Evolutionary conservation across 2,888 invertebrate genomes (phyloP).

Genomic region (Monopis laevigella): DNA sequence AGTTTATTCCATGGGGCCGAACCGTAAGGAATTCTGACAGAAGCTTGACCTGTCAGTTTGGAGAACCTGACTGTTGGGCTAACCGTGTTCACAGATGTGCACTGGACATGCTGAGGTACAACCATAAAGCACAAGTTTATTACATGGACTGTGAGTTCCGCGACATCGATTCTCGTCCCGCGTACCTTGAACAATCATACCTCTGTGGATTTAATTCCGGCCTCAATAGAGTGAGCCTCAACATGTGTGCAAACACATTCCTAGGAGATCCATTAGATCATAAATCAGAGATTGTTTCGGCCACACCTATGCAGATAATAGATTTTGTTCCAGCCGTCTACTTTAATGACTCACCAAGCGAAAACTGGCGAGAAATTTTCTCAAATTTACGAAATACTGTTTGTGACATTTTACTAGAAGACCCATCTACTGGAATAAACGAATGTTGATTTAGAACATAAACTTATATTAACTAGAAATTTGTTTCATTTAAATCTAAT

Average conservation of each 20-base stretch:
- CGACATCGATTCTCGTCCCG: slow-evolving; percentile 26
- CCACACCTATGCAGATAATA: slow-evolving; percentile 28
- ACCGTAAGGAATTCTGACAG: slow-evolving; percentile 29
- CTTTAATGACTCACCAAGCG: slow-evolving; percentile 32
- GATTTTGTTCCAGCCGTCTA: slow-evolving; percentile 43
- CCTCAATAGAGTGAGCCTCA: slow-evolving; percentile 29
- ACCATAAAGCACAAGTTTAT: slow-evolving; percentile 38
- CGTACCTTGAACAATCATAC: slow-evolving; percentile 31
- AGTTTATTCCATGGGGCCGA: slow-evolving; percentile 55
- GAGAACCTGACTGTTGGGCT: slow-evolving; percentile 43
- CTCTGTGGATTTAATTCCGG: slow-evolving; percentile 28
- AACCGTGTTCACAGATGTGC: slow-evolving; percentile 51
- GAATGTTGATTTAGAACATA: too few relatives aligned
- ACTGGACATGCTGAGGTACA: slow-evolving; percentile 30
- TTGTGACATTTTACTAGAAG: slow-evolving; percentile 39
- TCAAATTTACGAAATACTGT: slow-evolving; percentile 22
- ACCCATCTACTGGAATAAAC: slow-evolving; percentile 32
- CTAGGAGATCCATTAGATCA: slow-evolving; percentile 32
- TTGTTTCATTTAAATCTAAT: too few relatives aligned
- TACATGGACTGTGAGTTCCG: slow-evolving; percentile 50
- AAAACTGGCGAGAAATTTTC: slow-evolving; percentile 25
- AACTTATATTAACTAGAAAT: too few relatives aligned
- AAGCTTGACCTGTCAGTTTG: slow-evolving; percentile 38
- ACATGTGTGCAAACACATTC: slow-evolving; percentile 33
- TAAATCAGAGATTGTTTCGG: slow-evolving; percentile 30